Conservation (phyloP, 2,888 invertebrate genomes). For the Crossocerus cetratus region DNA sequence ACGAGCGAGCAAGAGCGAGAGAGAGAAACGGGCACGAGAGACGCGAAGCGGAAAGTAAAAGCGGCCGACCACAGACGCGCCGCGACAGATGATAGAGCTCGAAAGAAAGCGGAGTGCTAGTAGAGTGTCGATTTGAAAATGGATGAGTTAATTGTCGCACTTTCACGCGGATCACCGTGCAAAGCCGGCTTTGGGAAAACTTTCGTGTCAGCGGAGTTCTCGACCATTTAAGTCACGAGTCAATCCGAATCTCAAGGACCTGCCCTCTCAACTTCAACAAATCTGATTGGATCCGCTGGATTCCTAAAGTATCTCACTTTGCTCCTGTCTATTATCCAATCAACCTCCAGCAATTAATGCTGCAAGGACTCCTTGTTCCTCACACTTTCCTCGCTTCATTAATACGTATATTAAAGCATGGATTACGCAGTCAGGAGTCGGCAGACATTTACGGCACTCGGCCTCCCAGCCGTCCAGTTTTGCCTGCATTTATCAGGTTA, state of each 20-base stretch:
- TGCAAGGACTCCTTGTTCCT: too few species aligned
- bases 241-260: background rate
- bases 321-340: background rate
- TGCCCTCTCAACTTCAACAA: background rate
- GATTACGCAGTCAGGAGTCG: too few species aligned
- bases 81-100: conserved; percentile 33
- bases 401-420: too few species aligned
- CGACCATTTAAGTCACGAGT: background rate
- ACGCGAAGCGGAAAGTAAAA: conserved; percentile 52
- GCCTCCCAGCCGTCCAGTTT: too few species aligned
- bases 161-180: conserved; percentile 46
- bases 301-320: background rate
- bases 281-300: background rate
- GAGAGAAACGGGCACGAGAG: conserved; percentile 15
- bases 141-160: conserved; percentile 46
- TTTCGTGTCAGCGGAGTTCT: conserved; percentile 27
- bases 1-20: conserved; percentile 34
- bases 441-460: too few species aligned
- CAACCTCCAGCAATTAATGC: background rate
- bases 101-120: conserved; percentile 19
- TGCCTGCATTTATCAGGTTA: too few species aligned
- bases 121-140: conserved; percentile 49
- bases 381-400: too few species aligned
- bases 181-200: conserved; percentile 8
- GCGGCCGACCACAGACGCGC: conserved; percentile 22